These are phyloP conservation scores for Cyphomyrus plagiostoma DNA, from an alignment of 2,113 vertebrate genomes.

Conservation along the genomic window DNA sequence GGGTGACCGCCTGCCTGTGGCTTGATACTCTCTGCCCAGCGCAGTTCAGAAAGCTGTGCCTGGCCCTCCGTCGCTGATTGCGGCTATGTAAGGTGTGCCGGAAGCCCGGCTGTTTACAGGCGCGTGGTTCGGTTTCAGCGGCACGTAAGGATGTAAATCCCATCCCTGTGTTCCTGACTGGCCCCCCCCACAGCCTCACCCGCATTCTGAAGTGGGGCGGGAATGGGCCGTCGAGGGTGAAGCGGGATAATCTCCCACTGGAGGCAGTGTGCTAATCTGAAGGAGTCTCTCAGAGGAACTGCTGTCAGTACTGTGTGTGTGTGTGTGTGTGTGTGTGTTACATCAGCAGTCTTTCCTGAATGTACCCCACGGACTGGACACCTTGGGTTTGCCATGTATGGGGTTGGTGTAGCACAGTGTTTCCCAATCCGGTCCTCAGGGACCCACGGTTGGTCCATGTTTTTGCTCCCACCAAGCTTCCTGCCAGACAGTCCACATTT, in stretches of 20 bases:
- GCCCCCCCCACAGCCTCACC: neutral
- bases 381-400: neutral
- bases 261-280: slow-evolving; percentile 13
- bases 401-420: neutral
- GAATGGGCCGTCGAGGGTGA: neutral
- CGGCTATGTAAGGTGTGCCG: neutral
- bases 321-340: neutral
- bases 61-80: neutral
- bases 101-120: neutral
- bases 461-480: neutral
- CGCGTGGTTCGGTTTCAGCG: neutral
- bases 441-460: neutral
- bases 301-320: neutral
- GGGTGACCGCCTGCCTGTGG: slow-evolving; percentile 20
- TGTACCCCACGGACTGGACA: neutral
- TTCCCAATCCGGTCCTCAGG: neutral
- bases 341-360: neutral
- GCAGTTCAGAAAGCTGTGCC: neutral
- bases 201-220: neutral
- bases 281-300: neutral
- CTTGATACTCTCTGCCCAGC: slow-evolving; percentile 14
- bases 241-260: neutral
- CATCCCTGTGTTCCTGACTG: neutral
- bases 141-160: neutral
- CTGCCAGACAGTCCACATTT: neutral